phyloP scores from a whole-genome alignment of 2,797 vertebrate species.

The Macrochelys suwanniensis region DNA sequence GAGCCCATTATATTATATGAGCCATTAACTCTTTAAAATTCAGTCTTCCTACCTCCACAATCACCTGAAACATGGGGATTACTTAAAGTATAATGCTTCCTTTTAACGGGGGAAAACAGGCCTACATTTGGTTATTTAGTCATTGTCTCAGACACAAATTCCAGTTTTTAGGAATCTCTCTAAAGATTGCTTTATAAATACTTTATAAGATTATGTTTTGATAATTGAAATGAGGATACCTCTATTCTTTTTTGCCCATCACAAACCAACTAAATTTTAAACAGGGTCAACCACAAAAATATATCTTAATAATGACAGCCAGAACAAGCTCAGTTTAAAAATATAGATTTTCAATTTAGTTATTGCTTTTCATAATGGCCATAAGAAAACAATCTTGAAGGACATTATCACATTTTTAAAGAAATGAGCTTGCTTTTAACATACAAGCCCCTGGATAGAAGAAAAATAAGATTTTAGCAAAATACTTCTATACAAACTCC shows the following conservation, averaged over 20 bases:
- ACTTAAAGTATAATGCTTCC: background rate
- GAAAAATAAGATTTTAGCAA: background rate
- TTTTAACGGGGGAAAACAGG: constrained; percentile 20
- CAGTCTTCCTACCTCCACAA: background rate
- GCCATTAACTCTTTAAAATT: background rate
- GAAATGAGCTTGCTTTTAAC: background rate
- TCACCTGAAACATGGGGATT: background rate
- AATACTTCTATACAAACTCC: constrained; percentile 37
- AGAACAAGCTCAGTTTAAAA: constrained; percentile 6
- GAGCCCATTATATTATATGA: background rate
- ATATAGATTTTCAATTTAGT: constrained; percentile 29
- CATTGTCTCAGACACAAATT: background rate
- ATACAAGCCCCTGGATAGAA: background rate
- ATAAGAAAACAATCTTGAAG: constrained; percentile 3
- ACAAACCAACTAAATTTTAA: constrained; percentile 37
- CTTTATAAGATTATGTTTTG: background rate
- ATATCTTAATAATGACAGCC: background rate
- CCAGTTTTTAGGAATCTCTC: constrained; percentile 5
- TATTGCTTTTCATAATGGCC: constrained; percentile 31
- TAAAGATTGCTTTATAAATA: background rate
- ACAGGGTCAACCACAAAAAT: background rate
- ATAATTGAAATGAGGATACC: background rate
- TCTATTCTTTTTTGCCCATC: background rate
- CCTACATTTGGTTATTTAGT: constrained; percentile 32
- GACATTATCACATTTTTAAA: constrained; percentile 4